Evolutionary conservation across 2,797 vertebrate species (phyloP).

Genomic region (Danio aesculapii): DNA sequence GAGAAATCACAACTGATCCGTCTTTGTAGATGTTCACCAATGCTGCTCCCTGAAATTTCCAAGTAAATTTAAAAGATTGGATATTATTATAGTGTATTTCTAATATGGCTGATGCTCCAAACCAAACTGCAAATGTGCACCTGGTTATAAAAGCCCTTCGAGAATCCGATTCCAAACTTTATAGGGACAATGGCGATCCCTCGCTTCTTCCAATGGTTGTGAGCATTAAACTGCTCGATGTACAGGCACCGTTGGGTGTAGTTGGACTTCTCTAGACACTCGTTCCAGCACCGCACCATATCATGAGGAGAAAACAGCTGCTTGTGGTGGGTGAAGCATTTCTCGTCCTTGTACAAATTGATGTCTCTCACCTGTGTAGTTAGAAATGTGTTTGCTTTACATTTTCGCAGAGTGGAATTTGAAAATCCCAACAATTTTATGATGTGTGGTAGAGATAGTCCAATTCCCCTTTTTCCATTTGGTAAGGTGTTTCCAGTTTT

Average conservation of each 20-base stretch:
- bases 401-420: too few relatives aligned
- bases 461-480: too few relatives aligned
- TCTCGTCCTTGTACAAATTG: conserved; percentile 82
- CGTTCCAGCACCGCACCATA: conserved; percentile 80
- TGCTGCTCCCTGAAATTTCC: conserved; percentile 71
- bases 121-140: conserved; percentile 58
- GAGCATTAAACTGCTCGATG: conserved; percentile 74
- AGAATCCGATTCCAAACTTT: conserved; percentile 81
- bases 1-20: conserved; percentile 76
- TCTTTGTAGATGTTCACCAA: conserved; percentile 78
- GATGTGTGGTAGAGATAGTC: too few relatives aligned
- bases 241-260: conserved; percentile 68
- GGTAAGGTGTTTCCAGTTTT: too few relatives aligned
- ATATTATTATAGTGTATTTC: not conserved
- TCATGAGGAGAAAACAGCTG: conserved; percentile 78
- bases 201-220: conserved; percentile 83
- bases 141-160: conserved; percentile 76
- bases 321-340: conserved; percentile 78
- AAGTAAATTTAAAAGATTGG: not conserved
- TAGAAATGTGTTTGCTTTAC: not conserved
- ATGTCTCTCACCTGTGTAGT: conserved; percentile 79
- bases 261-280: conserved; percentile 78
- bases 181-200: conserved; percentile 81
- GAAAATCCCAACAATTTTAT: too few relatives aligned
- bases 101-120: not conserved